A percentile compares a stretch with the other conserved stretches of the same genome.
Evolutionary conservation across 2,888 invertebrate genomes (phyloP).

Genomic region (Agrochola circellaris): DNA sequence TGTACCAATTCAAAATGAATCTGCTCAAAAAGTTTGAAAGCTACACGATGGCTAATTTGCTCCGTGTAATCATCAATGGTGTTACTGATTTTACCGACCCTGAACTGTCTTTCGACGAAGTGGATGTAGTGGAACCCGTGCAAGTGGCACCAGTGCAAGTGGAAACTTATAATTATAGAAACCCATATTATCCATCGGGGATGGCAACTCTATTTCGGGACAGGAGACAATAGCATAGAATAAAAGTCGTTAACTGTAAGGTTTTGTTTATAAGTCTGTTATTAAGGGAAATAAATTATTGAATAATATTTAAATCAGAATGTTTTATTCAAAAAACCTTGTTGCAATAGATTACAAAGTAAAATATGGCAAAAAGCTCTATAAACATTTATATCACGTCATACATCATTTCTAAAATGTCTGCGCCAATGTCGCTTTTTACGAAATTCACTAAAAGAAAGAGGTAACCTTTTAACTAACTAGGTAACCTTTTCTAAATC

Average conservation of each 20-base stretch:
- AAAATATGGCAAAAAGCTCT: background rate
- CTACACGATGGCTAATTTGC: constrained; percentile 75
- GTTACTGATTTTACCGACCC: constrained; percentile 70
- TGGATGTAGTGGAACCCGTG: background rate
- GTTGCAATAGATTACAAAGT: background rate
- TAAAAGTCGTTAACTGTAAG: background rate
- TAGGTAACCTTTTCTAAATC: constrained; percentile 8
- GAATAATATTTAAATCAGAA: background rate
- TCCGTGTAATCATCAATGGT: constrained; percentile 73
- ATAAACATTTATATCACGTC: background rate
- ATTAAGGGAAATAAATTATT: constrained; percentile 14
- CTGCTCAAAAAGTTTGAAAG: constrained; percentile 74
- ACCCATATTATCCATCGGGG: constrained; percentile 22
- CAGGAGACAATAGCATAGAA: constrained; percentile 19
- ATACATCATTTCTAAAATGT: background rate
- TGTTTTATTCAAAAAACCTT: background rate
- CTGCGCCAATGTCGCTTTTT: background rate
- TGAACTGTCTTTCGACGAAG: constrained; percentile 10
- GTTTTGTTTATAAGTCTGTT: constrained; percentile 1
- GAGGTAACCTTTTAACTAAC: too few relatives aligned
- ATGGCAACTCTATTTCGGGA: constrained; percentile 18
- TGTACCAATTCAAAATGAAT: constrained; percentile 73
- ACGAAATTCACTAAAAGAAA: constrained; percentile 6
- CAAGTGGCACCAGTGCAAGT: constrained; percentile 12
- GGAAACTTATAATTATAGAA: constrained; percentile 32